Evolutionary conservation across 35 echinoderm and acorn worm species (phyloP).

Genomic region (Nesometra sesokonis): DNA sequence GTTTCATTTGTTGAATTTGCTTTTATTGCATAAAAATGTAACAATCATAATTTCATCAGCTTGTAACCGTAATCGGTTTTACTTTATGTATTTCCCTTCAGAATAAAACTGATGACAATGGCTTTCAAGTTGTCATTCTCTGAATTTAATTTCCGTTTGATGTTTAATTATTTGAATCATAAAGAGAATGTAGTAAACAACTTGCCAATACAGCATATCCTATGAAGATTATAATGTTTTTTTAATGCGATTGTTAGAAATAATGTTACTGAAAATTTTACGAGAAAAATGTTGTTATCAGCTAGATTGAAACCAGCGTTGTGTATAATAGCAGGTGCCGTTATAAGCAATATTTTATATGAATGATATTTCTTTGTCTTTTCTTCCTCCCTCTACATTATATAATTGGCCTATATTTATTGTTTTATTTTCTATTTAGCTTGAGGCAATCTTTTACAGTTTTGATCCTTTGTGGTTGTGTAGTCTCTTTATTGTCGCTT

Average conservation of each 20-base stretch:
- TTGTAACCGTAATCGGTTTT: background rate
- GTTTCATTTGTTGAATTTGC: no score
- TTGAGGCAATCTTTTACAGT: background rate
- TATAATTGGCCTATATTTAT: background rate
- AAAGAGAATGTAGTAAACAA: no score
- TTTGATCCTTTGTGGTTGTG: background rate
- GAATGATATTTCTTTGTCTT: background rate
- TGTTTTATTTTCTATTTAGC: background rate
- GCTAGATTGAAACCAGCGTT: background rate
- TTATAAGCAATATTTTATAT: background rate
- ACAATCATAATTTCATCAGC: background rate
- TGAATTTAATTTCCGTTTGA: no score
- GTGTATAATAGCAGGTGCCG: background rate
- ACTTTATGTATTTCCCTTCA: background rate
- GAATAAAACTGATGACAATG: background rate
- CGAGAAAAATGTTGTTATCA: background rate
- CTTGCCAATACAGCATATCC: no score
- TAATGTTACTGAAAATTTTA: background rate
- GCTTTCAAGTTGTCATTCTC: no score
- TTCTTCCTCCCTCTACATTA: background rate
- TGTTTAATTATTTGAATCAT: no score
- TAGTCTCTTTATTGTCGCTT: no score
- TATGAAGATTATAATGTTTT: background rate
- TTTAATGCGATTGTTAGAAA: background rate
- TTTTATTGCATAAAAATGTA: background rate